A percentile compares a stretch with the other conserved stretches of the same genome.
phyloP scores from a whole-genome alignment of 2,113 vertebrate species.

The Scopus umbretta region DNA sequence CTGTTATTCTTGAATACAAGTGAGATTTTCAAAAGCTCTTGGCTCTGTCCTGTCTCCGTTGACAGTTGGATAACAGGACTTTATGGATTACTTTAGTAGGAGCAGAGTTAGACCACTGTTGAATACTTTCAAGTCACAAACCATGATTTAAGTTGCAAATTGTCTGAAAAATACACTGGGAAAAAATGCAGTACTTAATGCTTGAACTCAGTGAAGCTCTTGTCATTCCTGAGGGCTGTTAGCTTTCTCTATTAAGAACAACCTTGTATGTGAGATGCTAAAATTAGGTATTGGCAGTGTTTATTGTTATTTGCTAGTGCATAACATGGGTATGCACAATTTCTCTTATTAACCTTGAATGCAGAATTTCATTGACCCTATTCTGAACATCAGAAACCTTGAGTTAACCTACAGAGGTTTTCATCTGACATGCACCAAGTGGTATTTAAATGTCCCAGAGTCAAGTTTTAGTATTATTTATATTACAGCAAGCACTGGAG shows the following conservation, averaged over 20 bases:
- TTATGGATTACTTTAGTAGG: background rate
- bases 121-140: background rate
- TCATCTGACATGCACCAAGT: background rate
- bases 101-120: background rate
- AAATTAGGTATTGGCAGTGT: conserved; percentile 7
- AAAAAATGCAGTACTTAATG: background rate
- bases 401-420: background rate
- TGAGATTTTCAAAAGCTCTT: background rate
- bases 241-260: conserved; percentile 4
- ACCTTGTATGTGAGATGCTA: background rate
- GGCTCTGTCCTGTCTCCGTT: background rate
- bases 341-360: conserved; percentile 43
- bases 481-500: background rate
- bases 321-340: background rate
- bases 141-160: background rate
- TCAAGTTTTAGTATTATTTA: background rate
- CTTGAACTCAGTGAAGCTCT: background rate
- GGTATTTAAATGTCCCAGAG: background rate
- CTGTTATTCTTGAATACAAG: background rate
- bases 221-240: background rate
- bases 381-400: conserved; percentile 23
- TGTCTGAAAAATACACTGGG: background rate
- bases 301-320: conserved; percentile 2
- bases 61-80: background rate
- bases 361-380: background rate